Evolutionary conservation across 1,140 invertebrate genomes (phyloP).

Genomic region (Bombus sibiricus): DNA sequence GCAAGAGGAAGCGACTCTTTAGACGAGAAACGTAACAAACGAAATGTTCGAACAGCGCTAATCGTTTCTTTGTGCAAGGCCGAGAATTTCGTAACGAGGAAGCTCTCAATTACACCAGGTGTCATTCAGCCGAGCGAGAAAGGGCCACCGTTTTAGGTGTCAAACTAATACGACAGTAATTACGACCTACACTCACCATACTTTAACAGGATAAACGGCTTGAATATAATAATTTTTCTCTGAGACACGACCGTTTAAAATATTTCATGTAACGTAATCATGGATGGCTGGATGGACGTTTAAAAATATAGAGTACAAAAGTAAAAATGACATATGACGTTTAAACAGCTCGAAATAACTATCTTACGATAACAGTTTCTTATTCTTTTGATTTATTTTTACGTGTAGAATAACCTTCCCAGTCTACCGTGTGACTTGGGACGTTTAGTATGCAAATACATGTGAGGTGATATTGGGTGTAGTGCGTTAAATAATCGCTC

Average conservation of each 20-base stretch:
- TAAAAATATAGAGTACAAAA: not conserved
- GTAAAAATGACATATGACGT: not conserved
- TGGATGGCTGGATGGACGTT: not conserved
- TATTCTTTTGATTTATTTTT: not conserved
- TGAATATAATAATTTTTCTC: not conserved
- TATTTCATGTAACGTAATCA: not conserved
- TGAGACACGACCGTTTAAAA: not conserved
- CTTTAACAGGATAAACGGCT: not conserved
- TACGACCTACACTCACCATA: conserved; percentile 16
- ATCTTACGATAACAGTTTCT: not conserved
- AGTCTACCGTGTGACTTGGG: not conserved
- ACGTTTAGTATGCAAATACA: not conserved
- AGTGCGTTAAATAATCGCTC: no score
- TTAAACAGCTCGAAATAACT: not conserved
- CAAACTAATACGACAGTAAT: conserved; percentile 22
- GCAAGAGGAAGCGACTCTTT: not conserved
- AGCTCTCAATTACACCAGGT: conserved; percentile 26
- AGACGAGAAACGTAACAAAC: not conserved
- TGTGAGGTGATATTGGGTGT: no score
- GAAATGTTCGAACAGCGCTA: not conserved
- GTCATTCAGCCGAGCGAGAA: conserved; percentile 8
- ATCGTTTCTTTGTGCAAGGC: conserved; percentile 10
- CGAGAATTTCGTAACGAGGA: conserved; percentile 29
- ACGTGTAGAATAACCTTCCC: not conserved
- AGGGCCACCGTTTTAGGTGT: conserved; percentile 28